phyloP scores from a whole-genome alignment of 2,888 invertebrate genomes.

The Nymphalis urticae region DNA sequence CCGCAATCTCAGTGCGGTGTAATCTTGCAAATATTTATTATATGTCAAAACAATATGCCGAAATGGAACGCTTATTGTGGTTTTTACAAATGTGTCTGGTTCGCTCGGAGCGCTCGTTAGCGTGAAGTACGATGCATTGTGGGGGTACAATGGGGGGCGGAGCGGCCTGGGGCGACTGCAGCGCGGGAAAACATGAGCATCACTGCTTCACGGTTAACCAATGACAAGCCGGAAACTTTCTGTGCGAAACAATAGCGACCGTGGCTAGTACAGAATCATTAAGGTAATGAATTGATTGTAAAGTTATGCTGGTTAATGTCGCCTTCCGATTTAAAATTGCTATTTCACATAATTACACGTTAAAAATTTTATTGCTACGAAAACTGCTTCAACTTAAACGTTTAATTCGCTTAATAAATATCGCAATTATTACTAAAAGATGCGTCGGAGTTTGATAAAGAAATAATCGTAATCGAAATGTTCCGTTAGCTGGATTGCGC shows the following conservation, averaged over 20 bases:
- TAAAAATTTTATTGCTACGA: no score
- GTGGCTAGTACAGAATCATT: background rate
- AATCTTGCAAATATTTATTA: conserved; percentile 81
- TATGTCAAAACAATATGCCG: conserved; percentile 82
- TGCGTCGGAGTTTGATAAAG: conserved; percentile 49
- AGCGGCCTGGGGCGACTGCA: conserved; percentile 63
- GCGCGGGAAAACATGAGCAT: conserved; percentile 54
- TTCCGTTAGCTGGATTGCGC: conserved; percentile 61
- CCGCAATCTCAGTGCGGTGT: conserved; percentile 68
- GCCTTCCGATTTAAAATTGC: background rate
- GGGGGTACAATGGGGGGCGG: conserved; percentile 75
- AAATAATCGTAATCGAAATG: conserved; percentile 59
- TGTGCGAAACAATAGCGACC: conserved; percentile 12
- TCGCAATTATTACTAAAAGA: conserved; percentile 24
- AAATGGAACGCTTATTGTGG: conserved; percentile 78
- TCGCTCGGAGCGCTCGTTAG: conserved; percentile 79
- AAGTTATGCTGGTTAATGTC: background rate
- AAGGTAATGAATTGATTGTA: no score
- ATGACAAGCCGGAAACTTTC: conserved; percentile 51
- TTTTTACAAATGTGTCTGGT: conserved; percentile 80
- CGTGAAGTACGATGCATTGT: conserved; percentile 78
- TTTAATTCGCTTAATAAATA: background rate
- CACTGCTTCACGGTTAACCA: conserved; percentile 63
- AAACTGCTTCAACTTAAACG: background rate
- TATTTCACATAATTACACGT: no score